These are phyloP conservation scores for Chiridota heheva DNA, from an alignment of 35 echinoderm and acorn worm species.

Conservation along the genomic window DNA sequence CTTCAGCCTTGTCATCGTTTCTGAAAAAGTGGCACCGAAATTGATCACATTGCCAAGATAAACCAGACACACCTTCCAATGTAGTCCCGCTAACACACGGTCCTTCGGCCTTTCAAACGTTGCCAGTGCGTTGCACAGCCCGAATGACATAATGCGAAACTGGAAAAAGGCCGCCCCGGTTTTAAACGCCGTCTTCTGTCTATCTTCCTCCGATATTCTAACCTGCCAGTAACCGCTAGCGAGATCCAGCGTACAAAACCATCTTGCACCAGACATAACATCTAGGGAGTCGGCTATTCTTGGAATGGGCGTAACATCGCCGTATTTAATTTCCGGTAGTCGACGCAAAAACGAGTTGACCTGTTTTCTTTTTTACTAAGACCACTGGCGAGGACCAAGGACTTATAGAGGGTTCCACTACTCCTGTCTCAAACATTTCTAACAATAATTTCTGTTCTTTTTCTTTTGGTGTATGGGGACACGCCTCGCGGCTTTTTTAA, in stretches of 20 bases:
- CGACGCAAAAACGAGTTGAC: constrained; percentile 45
- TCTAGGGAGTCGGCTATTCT: constrained; percentile 41
- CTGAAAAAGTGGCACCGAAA: background rate
- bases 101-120: constrained; percentile 74
- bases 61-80: constrained; percentile 36
- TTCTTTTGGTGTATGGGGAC: constrained; percentile 7
- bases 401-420: constrained; percentile 18
- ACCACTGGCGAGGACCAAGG: constrained; percentile 33
- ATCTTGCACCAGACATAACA: constrained; percentile 35
- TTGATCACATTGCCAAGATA: constrained; percentile 4
- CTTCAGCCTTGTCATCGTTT: background rate
- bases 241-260: constrained; percentile 46
- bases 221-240: constrained; percentile 71
- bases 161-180: constrained; percentile 34
- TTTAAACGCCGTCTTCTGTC: constrained; percentile 61
- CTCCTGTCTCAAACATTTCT: constrained; percentile 30
- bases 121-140: constrained; percentile 54
- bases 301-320: constrained; percentile 26
- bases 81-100: constrained; percentile 27
- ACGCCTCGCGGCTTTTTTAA: background rate
- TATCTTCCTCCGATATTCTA: constrained; percentile 30
- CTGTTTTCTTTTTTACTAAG: constrained; percentile 49
- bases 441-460: constrained; percentile 13
- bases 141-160: constrained; percentile 60
- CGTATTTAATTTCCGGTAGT: constrained; percentile 47